These are phyloP conservation scores for Leiothrix lutea DNA, from an alignment of 2,113 vertebrate genomes.

Conservation along the genomic window DNA sequence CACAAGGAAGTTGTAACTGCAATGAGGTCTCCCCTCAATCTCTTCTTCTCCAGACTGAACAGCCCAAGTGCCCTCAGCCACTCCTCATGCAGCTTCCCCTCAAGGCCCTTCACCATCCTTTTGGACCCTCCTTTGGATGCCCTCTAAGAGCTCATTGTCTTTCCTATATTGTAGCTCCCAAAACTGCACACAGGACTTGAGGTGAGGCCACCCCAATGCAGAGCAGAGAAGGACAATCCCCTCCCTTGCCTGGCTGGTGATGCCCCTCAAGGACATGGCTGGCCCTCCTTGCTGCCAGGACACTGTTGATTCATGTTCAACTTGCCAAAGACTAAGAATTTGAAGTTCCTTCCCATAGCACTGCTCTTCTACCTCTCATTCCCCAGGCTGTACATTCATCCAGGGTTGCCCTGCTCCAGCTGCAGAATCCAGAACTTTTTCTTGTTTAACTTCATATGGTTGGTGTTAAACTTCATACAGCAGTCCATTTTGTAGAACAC, in stretches of 20 bases:
- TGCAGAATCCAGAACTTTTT: not conserved
- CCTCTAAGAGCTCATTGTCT: no score
- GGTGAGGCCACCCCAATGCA: fast-evolving
- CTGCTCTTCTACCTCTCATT: not conserved
- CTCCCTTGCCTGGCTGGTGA: fast-evolving
- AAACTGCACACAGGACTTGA: fast-evolving
- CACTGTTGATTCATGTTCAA: not conserved
- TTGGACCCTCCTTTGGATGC: not conserved
- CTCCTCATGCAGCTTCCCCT: not conserved
- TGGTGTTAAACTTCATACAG: not conserved
- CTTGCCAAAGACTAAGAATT: not conserved
- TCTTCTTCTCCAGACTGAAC: not conserved
- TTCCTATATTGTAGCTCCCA: not conserved
- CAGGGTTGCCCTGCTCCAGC: not conserved
- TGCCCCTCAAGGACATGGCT: fast-evolving
- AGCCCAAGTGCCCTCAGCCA: not conserved
- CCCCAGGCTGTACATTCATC: not conserved
- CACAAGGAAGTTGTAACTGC: fast-evolving
- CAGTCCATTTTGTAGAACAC: not conserved
- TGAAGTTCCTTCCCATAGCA: not conserved
- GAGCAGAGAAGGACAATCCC: not conserved
- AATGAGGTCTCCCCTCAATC: not conserved
- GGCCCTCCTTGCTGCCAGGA: not conserved
- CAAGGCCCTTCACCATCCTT: not conserved
- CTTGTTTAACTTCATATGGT: fast-evolving